Percentiles rank a stretch among this genome's conserved stretches.
Evolutionary conservation across 2,888 invertebrate genomes (phyloP).

Genomic region (Apocheima hispidaria): DNA sequence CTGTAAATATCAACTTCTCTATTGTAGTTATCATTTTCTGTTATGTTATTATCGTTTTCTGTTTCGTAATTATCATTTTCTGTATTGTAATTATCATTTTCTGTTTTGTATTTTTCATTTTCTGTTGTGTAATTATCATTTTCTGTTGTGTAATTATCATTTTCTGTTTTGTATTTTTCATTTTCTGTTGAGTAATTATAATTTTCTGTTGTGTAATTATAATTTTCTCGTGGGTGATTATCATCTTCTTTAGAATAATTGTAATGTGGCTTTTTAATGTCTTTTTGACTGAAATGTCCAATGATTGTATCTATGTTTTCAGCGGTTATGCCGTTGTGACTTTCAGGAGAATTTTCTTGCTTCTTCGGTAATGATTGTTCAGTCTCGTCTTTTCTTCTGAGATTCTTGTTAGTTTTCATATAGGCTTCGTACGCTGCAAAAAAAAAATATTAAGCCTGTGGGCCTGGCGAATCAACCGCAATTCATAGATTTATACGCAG

Average conservation of each 20-base stretch:
- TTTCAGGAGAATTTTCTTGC: slow-evolving; percentile 49
- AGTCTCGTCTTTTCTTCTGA: slow-evolving; percentile 26
- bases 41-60: slow-evolving; percentile 9
- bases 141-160: too few species aligned
- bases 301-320: slow-evolving; percentile 37
- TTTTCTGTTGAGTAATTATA: slow-evolving; percentile 1
- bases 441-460: slow-evolving; percentile 15
- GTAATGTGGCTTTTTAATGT: slow-evolving; percentile 6
- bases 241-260: neutral
- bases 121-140: neutral
- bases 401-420: slow-evolving; percentile 52
- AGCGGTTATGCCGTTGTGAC: slow-evolving; percentile 47
- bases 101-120: neutral
- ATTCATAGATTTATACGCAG: too few species aligned
- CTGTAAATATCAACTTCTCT: neutral
- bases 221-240: neutral
- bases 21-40: neutral
- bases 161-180: neutral
- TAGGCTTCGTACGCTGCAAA: slow-evolving; percentile 74
- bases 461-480: too few species aligned
- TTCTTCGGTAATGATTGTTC: slow-evolving; percentile 31
- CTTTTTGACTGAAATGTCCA: slow-evolving; percentile 15
- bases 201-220: slow-evolving; percentile 6
- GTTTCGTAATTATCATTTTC: slow-evolving; percentile 2
- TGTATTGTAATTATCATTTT: slow-evolving; percentile 1